A percentile compares a stretch with the other conserved stretches of the same genome.
phyloP scores from a whole-genome alignment of 1,140 invertebrate species.

The Procambarus clarkii region DNA sequence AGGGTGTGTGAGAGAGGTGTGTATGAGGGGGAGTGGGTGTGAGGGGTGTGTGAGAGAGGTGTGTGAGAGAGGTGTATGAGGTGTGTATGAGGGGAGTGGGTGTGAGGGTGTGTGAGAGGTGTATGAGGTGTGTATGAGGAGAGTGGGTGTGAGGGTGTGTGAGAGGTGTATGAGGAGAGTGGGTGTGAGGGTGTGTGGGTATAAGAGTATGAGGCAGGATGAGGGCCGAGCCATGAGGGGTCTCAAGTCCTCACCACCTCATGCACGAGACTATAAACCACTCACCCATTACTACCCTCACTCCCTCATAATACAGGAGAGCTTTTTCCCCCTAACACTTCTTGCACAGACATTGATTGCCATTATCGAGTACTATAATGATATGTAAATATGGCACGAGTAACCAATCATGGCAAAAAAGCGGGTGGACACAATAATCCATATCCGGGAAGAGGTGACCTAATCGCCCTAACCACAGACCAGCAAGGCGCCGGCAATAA shows the following conservation, averaged over 20 bases:
- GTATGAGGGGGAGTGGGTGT: too few species aligned
- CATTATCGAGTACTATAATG: slow-evolving; percentile 2
- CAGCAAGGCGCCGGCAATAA: background rate
- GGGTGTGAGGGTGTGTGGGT: background rate
- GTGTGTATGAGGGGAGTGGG: background rate
- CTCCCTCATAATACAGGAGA: background rate
- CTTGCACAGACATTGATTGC: background rate
- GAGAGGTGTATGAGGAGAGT: background rate
- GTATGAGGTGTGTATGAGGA: background rate
- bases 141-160: background rate
- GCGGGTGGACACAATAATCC: background rate
- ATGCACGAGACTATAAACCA: background rate
- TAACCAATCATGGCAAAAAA: slow-evolving; percentile 13
- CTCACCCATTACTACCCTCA: background rate
- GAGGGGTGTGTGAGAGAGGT: too few species aligned
- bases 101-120: background rate
- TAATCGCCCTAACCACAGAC: slow-evolving; percentile 1
- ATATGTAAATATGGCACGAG: slow-evolving; percentile 32
- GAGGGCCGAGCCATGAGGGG: background rate
- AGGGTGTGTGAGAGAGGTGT: too few species aligned
- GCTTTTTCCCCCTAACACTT: background rate
- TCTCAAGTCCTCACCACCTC: background rate
- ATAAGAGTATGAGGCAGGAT: background rate
- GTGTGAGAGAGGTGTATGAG: too few species aligned
- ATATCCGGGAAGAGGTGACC: background rate